Evolutionary conservation across 2,888 invertebrate genomes (phyloP).

Genomic region (Zeuzera pyrina): DNA sequence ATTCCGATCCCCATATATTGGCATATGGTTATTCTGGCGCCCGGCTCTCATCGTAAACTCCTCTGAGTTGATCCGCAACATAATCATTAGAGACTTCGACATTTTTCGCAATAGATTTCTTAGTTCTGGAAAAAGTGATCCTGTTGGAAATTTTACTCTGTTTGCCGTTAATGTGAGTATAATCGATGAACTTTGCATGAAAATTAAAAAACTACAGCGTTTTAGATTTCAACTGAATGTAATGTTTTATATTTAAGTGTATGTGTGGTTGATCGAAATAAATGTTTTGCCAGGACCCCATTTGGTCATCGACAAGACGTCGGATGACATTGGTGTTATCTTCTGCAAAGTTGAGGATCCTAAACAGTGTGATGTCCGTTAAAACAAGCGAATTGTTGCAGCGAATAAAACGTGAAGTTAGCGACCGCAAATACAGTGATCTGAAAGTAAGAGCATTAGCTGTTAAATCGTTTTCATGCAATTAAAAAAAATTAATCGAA

Average conservation of each 20-base stretch:
- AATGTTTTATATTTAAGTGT: no score
- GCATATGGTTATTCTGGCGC: constrained; percentile 47
- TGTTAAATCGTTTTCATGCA: no score
- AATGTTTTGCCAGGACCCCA: constrained; percentile 35
- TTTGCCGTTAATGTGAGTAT: constrained; percentile 41
- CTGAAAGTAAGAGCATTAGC: constrained; percentile 24
- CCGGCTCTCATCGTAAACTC: constrained; percentile 40
- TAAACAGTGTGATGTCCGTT: constrained; percentile 15
- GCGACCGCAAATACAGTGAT: constrained; percentile 13
- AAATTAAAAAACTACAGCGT: no score
- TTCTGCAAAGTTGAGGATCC: constrained; percentile 25
- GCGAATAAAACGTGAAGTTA: constrained; percentile 20
- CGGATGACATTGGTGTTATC: constrained; percentile 30
- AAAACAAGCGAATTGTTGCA: constrained; percentile 25
- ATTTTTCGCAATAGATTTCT: constrained; percentile 35
- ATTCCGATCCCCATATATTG: constrained; percentile 32
- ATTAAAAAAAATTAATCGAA: no score
- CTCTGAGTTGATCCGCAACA: constrained; percentile 32
- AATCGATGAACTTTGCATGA: no score
- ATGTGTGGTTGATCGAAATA: no score
- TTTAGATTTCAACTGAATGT: no score
- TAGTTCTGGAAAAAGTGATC: constrained; percentile 34
- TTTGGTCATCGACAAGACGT: constrained; percentile 29
- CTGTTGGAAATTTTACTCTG: constrained; percentile 33
- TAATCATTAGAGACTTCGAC: constrained; percentile 40